Conservation (phyloP, 2,113 vertebrate genomes). For the Cnemophilus loriae region DNA sequence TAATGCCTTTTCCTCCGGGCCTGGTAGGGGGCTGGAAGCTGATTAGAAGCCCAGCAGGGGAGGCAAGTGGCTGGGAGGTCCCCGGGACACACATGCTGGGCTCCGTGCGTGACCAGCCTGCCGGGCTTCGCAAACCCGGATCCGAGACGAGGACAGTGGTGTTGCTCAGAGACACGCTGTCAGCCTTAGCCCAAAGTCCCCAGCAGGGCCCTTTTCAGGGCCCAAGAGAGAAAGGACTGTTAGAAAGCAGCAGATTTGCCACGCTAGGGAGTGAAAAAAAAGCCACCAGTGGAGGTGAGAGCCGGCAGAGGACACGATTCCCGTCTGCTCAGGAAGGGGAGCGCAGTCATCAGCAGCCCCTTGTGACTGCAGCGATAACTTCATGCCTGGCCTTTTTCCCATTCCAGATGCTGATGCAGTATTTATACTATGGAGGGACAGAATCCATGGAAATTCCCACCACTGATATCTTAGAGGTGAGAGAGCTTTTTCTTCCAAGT, state of each 20-base stretch:
- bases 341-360: not conserved
- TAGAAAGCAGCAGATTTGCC: not conserved
- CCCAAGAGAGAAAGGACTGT: not conserved
- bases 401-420: conserved; percentile 93
- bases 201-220: not conserved
- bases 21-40: not conserved
- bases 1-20: not conserved
- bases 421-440: conserved; percentile 91
- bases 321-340: not conserved
- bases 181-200: not conserved
- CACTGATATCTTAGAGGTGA: conserved; percentile 88
- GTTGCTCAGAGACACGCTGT: not conserved
- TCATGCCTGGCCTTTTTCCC: not conserved
- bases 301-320: not conserved
- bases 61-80: conserved; percentile 6
- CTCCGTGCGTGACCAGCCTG: not conserved
- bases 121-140: not conserved
- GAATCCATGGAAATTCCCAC: conserved; percentile 88
- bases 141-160: not conserved
- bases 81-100: not conserved
- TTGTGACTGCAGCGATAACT: not conserved
- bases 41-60: not conserved
- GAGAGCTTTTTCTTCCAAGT: conserved; percentile 35
- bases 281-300: not conserved
- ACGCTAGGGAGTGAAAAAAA: not conserved